Evolutionary conservation across 2,888 invertebrate species (phyloP).

Genomic region (Nowickia ferox): DNA sequence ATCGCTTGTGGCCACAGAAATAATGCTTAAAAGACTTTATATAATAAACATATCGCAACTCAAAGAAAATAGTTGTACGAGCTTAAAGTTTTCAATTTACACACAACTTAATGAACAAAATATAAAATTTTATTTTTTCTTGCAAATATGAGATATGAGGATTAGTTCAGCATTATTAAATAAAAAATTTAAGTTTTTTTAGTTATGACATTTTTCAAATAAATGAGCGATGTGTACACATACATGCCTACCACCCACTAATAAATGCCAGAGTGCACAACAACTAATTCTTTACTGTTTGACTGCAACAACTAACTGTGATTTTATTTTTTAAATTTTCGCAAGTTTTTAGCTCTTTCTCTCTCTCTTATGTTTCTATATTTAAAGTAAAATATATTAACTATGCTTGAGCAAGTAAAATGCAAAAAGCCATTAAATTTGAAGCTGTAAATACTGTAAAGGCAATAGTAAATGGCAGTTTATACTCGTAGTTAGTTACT

Average conservation of each 20-base stretch:
- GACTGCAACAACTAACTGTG: not conserved
- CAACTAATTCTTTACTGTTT: not conserved
- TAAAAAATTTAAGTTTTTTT: not conserved
- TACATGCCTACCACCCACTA: not conserved
- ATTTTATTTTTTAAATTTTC: not conserved
- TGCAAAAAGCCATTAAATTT: conserved; percentile 47
- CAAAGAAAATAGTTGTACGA: too few species aligned
- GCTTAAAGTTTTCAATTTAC: too few species aligned
- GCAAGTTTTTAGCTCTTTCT: too few species aligned
- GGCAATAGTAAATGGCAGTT: not conserved
- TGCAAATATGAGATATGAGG: too few species aligned
- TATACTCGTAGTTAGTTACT: too few species aligned
- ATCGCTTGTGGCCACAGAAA: too few species aligned
- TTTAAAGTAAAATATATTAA: conserved; percentile 58
- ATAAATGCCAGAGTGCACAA: not conserved
- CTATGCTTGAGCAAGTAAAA: conserved; percentile 50
- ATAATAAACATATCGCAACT: too few species aligned
- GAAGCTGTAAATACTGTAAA: conserved; percentile 15
- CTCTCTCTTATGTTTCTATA: not conserved
- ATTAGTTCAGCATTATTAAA: too few species aligned
- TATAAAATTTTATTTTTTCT: too few species aligned
- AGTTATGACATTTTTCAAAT: too few species aligned
- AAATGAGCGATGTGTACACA: not conserved
- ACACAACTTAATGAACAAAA: too few species aligned
- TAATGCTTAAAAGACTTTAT: too few species aligned